Evolutionary conservation across 2,113 vertebrate genomes (phyloP), one percentile per base, ranked within the genome.

Genomic region (Apodemus speciosus): DNA sequence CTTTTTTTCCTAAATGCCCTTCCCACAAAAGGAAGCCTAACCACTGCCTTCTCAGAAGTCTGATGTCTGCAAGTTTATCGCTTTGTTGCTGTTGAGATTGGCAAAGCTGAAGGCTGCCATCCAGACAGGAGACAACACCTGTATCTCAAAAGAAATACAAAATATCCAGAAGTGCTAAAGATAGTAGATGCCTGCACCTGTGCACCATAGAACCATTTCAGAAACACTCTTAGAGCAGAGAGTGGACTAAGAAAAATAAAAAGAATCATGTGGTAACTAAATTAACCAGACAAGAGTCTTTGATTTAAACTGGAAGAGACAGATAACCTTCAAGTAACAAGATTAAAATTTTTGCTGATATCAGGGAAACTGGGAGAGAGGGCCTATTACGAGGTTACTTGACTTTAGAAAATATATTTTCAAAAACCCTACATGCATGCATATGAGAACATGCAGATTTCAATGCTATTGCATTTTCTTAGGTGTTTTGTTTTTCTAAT

Each of bases 291-390:
- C 27, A 9, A 92, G 30, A 66, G 40, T 75, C 89, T 91, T 38
- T 93, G 84, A 96, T 92, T 92, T 92, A 95, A 96, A 93, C 16
- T 51, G 9, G 77, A 94, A 87, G 53, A 91, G 58, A 91, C 18
- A 73, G 69, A 85, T 89, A 96, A 91, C 79, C 66, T 95, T 89
- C 90, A 92, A 77, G 69, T 49, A 73, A 85, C 40, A 80, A 95
- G 88, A 96, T 90, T 96, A 83, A 80, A 0, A 9, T 40, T 89
- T 94, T 95, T 95, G 79, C 96, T 96, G 84, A 94, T 66, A 87
- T 75, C 32, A 58, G 58, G 66, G 32, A n/a, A 91, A 94, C 30
- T 49, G 21, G 21, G 35, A 94, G 40, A 43, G 32, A 95, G 35
- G n/a, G 30, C 23, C 95, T 95, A 91, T 94, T 93, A 77, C 2